These are phyloP conservation scores for Nemapogon koenigi DNA, from an alignment of 2,888 invertebrate species.

Conservation along the genomic window DNA sequence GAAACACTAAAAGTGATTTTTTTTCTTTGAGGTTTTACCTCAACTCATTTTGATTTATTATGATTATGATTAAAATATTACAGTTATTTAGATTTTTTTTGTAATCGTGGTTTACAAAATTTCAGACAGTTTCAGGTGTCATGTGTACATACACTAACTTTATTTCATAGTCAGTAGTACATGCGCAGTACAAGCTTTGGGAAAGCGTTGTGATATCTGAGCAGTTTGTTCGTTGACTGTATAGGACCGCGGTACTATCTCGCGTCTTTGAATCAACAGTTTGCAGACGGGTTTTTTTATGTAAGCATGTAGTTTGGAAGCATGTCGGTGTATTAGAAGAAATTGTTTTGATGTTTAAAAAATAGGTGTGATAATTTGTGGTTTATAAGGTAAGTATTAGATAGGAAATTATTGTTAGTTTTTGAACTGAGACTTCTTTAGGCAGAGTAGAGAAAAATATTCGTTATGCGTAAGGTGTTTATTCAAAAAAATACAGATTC, in stretches of 20 bases:
- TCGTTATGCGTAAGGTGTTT: no score
- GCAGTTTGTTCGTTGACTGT: slow-evolving; percentile 6
- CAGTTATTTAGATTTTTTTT: no score
- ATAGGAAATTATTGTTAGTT: no score
- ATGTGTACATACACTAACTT: slow-evolving; percentile 21
- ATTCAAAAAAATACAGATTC: no score
- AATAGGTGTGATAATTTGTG: slow-evolving; percentile 37
- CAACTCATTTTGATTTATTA: no score
- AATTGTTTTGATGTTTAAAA: slow-evolving; percentile 17
- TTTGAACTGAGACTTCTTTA: no score
- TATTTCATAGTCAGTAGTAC: slow-evolving; percentile 16
- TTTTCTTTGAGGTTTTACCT: no score
- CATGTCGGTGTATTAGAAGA: slow-evolving; percentile 51
- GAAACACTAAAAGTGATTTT: no score
- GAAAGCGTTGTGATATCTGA: not conserved
- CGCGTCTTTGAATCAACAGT: not conserved
- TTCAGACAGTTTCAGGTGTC: slow-evolving; percentile 3
- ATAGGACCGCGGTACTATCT: slow-evolving; percentile 1
- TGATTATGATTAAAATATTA: no score
- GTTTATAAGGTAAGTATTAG: slow-evolving; percentile 46
- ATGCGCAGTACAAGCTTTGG: slow-evolving; percentile 35
- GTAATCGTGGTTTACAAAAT: no score
- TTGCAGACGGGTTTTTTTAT: slow-evolving; percentile 27
- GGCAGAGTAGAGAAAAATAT: no score
- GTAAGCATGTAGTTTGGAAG: slow-evolving; percentile 50